A percentile compares a stretch with the other conserved stretches of the same genome.
Conservation (phyloP, 2,113 vertebrate genomes). For the Verasper variegatus region DNA sequence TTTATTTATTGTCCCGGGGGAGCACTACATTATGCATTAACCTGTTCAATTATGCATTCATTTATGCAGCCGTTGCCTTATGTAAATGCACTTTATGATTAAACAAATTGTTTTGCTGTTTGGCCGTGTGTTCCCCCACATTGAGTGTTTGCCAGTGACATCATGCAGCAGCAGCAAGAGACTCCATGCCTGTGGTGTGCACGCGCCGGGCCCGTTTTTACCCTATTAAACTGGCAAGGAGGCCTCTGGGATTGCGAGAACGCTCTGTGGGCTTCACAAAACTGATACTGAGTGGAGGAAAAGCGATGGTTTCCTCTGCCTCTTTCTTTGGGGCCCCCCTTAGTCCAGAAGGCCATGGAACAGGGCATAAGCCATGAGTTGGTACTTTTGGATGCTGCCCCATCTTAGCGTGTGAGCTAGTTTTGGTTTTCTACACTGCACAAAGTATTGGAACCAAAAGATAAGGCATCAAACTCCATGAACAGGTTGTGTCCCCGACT, state of each 20-base stretch:
- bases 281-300: conserved; percentile 38
- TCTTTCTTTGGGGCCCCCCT: neutral
- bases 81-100: conserved; percentile 84
- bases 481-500: neutral
- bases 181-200: conserved; percentile 57
- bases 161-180: conserved; percentile 63
- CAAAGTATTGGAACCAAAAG: conserved; percentile 2
- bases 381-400: neutral
- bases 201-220: conserved; percentile 57
- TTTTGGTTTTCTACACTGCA: conserved; percentile 7
- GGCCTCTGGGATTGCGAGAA: conserved; percentile 51
- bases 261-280: conserved; percentile 40
- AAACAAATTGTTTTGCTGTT: conserved; percentile 82
- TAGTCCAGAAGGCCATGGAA: conserved; percentile 16
- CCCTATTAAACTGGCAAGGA: conserved; percentile 52
- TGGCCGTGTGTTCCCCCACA: conserved; percentile 73
- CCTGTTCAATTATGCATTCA: conserved; percentile 84
- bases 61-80: conserved; percentile 83
- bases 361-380: neutral
- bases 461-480: neutral
- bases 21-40: conserved; percentile 83
- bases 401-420: neutral
- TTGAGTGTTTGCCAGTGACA: conserved; percentile 80
- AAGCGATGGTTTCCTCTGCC: conserved; percentile 23
- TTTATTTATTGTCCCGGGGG: conserved; percentile 79